Base-by-base conservation (phyloP, 2,113 vertebrate genomes). In the Nematolebias whitei region DNA sequence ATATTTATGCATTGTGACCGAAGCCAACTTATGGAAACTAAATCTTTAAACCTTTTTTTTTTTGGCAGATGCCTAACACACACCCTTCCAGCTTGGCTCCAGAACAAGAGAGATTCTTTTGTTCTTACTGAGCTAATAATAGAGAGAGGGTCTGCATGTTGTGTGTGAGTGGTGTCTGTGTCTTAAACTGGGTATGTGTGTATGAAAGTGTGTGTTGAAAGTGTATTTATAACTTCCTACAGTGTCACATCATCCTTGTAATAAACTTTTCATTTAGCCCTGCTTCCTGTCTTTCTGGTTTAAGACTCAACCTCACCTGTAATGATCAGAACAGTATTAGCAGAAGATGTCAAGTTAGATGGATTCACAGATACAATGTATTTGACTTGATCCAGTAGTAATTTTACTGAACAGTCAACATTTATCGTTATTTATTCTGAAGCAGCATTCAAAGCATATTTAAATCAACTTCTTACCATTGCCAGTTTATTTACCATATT, bases 51-150 rank as follows among this genome's bases (percentile, higher is more conserved):
- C 91, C 89, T 92, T 87, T 9, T 84, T 90, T 90, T 35, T 85
- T 90, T 90, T 95, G 88, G 85, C 90, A 93, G 91, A 91, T 75
- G 78, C 85, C 92, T 77, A 64, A 61, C 87, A 89, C 84, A 82
- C 89, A 90, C 90, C 91, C 78, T 73, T 66, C 70, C 70, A 83
- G 88, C 79, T 83, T 82, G 91, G 89, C 87, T 94, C 95, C 93
- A 94, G 95, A 95, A 95, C 89, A 90, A 92, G 93, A 88, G 89
- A 94, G 90, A 94, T 95, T 94, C 94, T 94, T 98, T 98, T 98
- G 95, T 97, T 95, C 94, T 91, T 92, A 83, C 87, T 38, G 88
- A 63, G 93, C 95, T 97, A 98, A 96, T 93, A 96, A 97, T 96
- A 96, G 95, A 72, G 66, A 82, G 60, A 61, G n/a, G 50, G 1